These are phyloP conservation scores for Oxytorus armatus DNA, from an alignment of 2,888 invertebrate species.

Conservation along the genomic window DNA sequence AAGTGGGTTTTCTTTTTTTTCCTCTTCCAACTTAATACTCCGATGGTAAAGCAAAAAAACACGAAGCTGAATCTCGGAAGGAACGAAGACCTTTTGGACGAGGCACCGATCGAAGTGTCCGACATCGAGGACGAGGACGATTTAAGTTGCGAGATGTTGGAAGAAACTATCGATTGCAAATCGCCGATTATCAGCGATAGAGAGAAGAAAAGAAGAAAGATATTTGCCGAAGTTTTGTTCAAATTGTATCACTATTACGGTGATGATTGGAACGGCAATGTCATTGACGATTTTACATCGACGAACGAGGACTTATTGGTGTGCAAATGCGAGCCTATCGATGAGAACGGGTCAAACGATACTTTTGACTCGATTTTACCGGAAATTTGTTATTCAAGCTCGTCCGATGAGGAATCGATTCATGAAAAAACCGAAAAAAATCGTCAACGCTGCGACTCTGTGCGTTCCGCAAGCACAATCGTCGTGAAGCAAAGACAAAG, in stretches of 20 bases:
- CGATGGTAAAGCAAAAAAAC: not conserved
- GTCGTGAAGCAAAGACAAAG: not conserved
- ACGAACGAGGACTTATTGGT: not conserved
- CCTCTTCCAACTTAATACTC: slow-evolving; percentile 1
- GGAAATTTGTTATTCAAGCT: slow-evolving; percentile 55
- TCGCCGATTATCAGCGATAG: not conserved
- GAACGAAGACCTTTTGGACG: slow-evolving; percentile 48
- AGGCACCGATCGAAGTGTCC: slow-evolving; percentile 50
- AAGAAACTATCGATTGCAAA: slow-evolving; percentile 10
- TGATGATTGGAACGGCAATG: slow-evolving; percentile 27
- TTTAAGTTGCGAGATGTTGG: not conserved
- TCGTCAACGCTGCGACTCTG: not conserved
- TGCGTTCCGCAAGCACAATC: not conserved
- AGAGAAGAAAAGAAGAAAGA: slow-evolving; percentile 23
- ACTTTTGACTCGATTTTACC: slow-evolving; percentile 16
- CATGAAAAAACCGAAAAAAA: not conserved
- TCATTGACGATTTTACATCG: not conserved
- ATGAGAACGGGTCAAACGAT: slow-evolving; percentile 17
- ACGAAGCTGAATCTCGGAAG: slow-evolving; percentile 34
- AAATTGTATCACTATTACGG: slow-evolving; percentile 59
- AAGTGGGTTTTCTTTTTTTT: not conserved
- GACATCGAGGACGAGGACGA: slow-evolving; percentile 51
- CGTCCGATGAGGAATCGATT: slow-evolving; percentile 38
- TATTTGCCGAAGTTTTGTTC: slow-evolving; percentile 55
- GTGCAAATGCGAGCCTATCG: slow-evolving; percentile 2